Conservation (phyloP, 2,888 invertebrate species). For the Lithophane ornitopus region DNA sequence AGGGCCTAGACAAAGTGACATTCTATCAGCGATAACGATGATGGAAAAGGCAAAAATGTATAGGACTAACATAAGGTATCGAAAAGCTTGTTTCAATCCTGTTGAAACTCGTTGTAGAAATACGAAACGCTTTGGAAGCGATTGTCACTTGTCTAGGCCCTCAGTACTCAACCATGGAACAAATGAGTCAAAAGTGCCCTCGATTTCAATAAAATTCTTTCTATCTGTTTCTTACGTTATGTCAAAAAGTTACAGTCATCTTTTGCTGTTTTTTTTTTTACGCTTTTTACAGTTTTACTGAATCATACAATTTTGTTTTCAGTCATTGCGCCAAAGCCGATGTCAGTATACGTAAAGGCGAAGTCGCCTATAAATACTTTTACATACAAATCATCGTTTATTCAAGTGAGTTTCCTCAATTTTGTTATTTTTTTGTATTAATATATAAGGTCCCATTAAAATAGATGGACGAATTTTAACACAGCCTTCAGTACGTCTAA, state of each 20-base stretch:
- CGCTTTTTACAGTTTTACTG: background rate
- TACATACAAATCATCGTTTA: constrained; percentile 87
- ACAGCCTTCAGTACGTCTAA: too few relatives aligned
- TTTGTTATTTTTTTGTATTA: background rate
- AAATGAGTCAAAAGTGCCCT: background rate
- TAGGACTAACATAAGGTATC: too few relatives aligned
- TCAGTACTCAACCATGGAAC: background rate
- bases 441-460: too few relatives aligned
- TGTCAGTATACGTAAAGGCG: constrained; percentile 91
- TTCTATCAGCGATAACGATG: too few relatives aligned
- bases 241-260: background rate
- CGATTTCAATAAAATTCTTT: background rate
- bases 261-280: background rate
- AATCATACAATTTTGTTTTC: constrained; percentile 53
- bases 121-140: too few relatives aligned
- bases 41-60: too few relatives aligned
- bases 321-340: constrained; percentile 90
- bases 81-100: too few relatives aligned
- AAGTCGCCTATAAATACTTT: constrained; percentile 83
- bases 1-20: too few relatives aligned
- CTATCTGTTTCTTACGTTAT: background rate
- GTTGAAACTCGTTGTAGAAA: too few relatives aligned
- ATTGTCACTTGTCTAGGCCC: too few relatives aligned
- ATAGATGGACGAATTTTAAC: too few relatives aligned
- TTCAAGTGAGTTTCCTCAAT: constrained; percentile 77